A percentile compares a stretch with the other conserved stretches of the same genome.
Evolutionary conservation across 2,888 invertebrate species (phyloP).

Genomic region (Aromia moschata): DNA sequence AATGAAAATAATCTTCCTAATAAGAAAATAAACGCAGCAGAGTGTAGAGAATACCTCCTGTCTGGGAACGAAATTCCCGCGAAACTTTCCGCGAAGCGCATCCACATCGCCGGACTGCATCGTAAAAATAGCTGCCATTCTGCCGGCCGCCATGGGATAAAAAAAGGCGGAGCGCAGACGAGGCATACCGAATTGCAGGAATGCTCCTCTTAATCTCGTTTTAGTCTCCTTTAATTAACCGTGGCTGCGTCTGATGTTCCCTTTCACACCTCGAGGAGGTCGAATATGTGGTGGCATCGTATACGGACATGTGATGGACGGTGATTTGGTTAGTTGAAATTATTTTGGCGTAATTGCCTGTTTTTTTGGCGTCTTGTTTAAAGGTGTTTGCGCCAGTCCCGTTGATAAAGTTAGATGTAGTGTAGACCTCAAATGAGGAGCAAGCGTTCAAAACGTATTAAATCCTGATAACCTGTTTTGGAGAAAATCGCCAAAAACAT

Average conservation of each 20-base stretch:
- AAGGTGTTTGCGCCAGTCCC: too few species aligned
- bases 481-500: too few species aligned
- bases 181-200: constrained; percentile 38
- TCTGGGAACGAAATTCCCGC: constrained; percentile 20
- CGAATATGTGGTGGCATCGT: too few species aligned
- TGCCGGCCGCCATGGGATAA: constrained; percentile 28
- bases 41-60: constrained; percentile 8
- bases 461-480: too few species aligned
- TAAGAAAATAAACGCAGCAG: background rate
- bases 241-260: constrained; percentile 29
- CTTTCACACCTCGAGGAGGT: constrained; percentile 32
- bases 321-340: too few species aligned
- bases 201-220: constrained; percentile 33
- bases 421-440: too few species aligned
- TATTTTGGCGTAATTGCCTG: too few species aligned
- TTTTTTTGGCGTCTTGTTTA: too few species aligned
- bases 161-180: constrained; percentile 23
- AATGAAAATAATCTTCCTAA: background rate
- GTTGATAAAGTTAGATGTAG: too few species aligned
- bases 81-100: constrained; percentile 25
- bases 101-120: constrained; percentile 37
- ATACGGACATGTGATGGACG: too few species aligned
- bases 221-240: constrained; percentile 34
- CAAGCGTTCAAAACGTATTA: too few species aligned
- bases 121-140: constrained; percentile 42